Evolutionary conservation across 2,888 invertebrate genomes (phyloP).

Genomic region (Spodoptera exigua): DNA sequence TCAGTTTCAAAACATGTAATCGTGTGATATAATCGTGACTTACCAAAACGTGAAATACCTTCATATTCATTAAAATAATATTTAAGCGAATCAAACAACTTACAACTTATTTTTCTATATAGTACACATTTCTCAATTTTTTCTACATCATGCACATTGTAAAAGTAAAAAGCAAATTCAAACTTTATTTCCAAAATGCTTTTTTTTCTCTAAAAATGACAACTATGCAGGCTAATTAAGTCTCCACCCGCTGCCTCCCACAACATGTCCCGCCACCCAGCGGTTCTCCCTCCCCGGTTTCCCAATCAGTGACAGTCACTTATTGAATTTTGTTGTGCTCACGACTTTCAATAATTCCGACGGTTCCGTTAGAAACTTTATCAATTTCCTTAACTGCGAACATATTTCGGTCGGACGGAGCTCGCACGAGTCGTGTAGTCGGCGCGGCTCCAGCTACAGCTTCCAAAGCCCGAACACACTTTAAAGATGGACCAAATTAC

Average conservation of each 20-base stretch:
- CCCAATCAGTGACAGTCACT: constrained; percentile 87
- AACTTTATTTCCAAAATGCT: too few relatives aligned
- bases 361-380: constrained; percentile 82
- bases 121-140: too few relatives aligned
- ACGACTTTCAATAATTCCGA: constrained; percentile 86
- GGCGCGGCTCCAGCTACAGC: constrained; percentile 1
- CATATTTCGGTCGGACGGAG: constrained; percentile 75
- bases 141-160: too few relatives aligned
- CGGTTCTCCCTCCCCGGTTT: constrained; percentile 58
- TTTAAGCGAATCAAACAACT: too few relatives aligned
- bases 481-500: constrained; percentile 40
- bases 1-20: too few relatives aligned
- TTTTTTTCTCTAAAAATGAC: too few relatives aligned
- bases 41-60: too few relatives aligned
- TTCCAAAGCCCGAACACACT: constrained; percentile 46
- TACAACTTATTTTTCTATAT: too few relatives aligned
- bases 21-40: too few relatives aligned
- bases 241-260: constrained; percentile 17
- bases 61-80: too few relatives aligned
- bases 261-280: background rate
- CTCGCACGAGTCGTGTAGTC: constrained; percentile 27
- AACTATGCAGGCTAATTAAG: too few relatives aligned
- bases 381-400: constrained; percentile 85
- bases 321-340: constrained; percentile 88
- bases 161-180: too few relatives aligned